Base-by-base conservation (phyloP, 2,113 vertebrate genomes). In the Gymnogyps californianus region DNA sequence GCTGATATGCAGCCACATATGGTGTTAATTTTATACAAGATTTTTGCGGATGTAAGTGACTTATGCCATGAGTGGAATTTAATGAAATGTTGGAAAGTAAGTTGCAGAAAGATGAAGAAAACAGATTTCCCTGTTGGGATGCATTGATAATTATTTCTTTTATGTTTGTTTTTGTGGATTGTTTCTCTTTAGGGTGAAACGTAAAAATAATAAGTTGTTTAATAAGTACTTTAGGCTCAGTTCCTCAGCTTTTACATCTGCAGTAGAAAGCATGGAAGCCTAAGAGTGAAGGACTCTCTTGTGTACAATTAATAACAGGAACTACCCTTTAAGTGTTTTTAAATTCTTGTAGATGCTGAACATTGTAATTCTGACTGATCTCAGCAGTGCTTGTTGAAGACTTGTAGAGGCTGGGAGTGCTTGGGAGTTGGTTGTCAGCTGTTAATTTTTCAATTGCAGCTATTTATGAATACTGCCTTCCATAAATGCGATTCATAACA, bases 131-230 rank as follows among this genome's bases (percentile, higher is more conserved):
- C 82, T 61, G 12, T 14, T 36, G 55, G 84, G 55, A 40, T 61
- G 67, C 67, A 22, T 36, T 6, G 36, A 32, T 84, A 67, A 85
- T 79, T n/a, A 32, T 64, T 79, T 87, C 57, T 89, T 89, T 59
- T 38, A 51, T 44, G 38, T 71, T 81, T 62, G 40, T 19, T 69
- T 77, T n/a, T 55, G 71, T 81, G 71, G 51, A 25, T 40, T 59
- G 72, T 82, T 89, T 94, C 36, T 78, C 42, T 81, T 95, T 4
- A 75, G 80, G 69, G 51, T 38, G 52, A 87, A 91, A 81, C 55
- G 51, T 96, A 75, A 92, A 86, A 95, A 92, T 85, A 93, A 54
- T 32, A 89, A 92, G 40, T 55, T 66, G 46, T 70, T 92, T 65
- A 83, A 70, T 54, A 70, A 90, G 62, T 77, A 89, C 28, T 70